A percentile compares a stretch with the other conserved stretches of the same genome.
These are phyloP conservation scores for Nesoenas mayeri DNA, from an alignment of 2,113 vertebrate species.

Conservation along the genomic window DNA sequence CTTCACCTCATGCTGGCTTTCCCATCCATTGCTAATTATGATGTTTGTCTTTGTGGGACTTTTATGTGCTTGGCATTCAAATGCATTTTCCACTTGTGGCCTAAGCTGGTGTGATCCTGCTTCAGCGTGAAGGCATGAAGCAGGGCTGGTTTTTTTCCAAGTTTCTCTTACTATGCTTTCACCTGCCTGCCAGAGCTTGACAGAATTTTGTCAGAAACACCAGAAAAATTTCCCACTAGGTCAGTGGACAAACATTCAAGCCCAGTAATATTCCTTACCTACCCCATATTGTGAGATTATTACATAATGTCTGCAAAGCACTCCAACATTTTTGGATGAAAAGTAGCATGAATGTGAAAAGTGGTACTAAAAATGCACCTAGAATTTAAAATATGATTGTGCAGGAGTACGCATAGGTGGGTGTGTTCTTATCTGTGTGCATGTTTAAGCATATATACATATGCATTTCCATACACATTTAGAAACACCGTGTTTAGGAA, in stretches of 20 bases:
- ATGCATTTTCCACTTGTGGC: slow-evolving; percentile 76
- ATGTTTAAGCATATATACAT: neutral
- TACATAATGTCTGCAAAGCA: neutral
- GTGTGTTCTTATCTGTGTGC: neutral
- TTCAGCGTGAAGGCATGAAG: slow-evolving; percentile 21
- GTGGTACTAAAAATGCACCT: neutral
- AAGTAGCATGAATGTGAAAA: neutral
- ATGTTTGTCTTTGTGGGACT: slow-evolving; percentile 68
- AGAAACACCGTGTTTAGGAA: neutral
- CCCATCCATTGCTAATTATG: slow-evolving; percentile 72
- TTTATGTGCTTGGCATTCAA: slow-evolving; percentile 59
- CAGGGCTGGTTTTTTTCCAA: neutral
- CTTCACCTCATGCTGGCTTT: slow-evolving; percentile 64
- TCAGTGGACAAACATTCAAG: neutral
- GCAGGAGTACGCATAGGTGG: neutral
- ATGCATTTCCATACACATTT: neutral
- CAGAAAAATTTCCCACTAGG: slow-evolving; percentile 2
- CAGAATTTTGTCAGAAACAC: neutral
- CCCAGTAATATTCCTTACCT: neutral
- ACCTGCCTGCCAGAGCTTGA: slow-evolving; percentile 29
- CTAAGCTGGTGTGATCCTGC: slow-evolving; percentile 56
- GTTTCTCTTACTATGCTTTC: neutral
- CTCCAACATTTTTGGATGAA: neutral
- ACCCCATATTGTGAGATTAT: neutral
- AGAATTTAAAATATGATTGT: neutral